phyloP scores from a whole-genome alignment of 1,140 invertebrate species.

The Nephila pilipes region DNA sequence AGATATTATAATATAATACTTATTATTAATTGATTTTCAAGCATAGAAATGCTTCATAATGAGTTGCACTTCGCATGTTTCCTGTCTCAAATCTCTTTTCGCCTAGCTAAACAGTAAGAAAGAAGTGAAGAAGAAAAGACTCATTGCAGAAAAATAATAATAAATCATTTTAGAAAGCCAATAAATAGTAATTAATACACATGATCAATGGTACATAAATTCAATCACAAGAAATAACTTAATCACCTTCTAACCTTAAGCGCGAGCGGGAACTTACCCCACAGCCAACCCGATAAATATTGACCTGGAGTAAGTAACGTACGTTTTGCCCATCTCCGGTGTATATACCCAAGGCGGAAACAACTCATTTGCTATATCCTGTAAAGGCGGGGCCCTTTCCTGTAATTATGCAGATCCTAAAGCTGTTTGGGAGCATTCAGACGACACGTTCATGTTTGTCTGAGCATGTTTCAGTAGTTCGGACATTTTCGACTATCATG shows the following conservation, averaged over 20 bases:
- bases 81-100: too few species aligned
- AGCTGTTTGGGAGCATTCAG: not conserved
- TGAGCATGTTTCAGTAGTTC: not conserved
- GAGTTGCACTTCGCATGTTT: too few species aligned
- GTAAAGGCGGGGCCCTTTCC: not conserved
- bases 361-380: conserved; percentile 44
- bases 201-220: too few species aligned
- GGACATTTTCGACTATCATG: not conserved
- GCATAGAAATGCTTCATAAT: too few species aligned
- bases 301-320: not conserved
- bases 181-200: not conserved
- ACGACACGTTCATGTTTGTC: conserved; percentile 25
- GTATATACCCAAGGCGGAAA: not conserved
- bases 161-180: not conserved
- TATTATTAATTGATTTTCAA: too few species aligned
- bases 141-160: not conserved
- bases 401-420: conserved; percentile 43
- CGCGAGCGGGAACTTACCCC: not conserved
- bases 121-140: not conserved
- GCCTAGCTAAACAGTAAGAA: too few species aligned
- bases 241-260: not conserved
- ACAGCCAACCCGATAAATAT: not conserved
- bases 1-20: too few species aligned
- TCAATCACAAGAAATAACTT: not conserved
- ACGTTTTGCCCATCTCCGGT: not conserved